Conservation (phyloP, 1,140 invertebrate species). For the Goniozus legneri region DNA sequence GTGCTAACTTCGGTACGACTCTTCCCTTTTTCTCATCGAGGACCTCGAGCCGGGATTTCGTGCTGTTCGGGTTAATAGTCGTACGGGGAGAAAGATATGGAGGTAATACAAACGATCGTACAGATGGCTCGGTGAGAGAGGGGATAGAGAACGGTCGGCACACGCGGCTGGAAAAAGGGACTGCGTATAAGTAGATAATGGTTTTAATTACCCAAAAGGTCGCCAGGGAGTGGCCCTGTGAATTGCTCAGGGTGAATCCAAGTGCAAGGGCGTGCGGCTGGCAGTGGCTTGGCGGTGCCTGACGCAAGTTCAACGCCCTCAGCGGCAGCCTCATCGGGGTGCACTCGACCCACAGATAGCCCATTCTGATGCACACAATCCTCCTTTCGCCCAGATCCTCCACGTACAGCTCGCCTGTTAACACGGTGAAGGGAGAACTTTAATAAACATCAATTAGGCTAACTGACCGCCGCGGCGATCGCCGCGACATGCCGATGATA, state of each 20-base stretch:
- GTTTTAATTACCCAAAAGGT: constrained; percentile 50
- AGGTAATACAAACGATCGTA: too few relatives aligned
- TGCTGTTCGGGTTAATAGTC: too few relatives aligned
- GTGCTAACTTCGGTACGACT: too few relatives aligned
- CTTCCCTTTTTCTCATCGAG: too few relatives aligned
- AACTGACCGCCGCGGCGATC: too few relatives aligned
- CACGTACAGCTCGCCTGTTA: constrained; percentile 54
- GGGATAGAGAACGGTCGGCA: too few relatives aligned
- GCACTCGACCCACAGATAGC: constrained; percentile 50
- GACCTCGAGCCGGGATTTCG: too few relatives aligned
- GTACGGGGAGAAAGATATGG: too few relatives aligned
- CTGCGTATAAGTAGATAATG: too few relatives aligned
- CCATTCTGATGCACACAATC: constrained; percentile 50
- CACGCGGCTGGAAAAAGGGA: too few relatives aligned
- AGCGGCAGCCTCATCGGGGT: constrained; percentile 49
- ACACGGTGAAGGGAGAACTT: constrained; percentile 16
- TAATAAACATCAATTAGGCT: neutral
- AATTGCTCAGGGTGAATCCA: constrained; percentile 48
- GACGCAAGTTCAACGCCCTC: constrained; percentile 53
- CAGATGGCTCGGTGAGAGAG: too few relatives aligned
- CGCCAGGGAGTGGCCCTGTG: constrained; percentile 39
- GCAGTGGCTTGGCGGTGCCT: constrained; percentile 44
- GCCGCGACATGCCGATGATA: too few relatives aligned
- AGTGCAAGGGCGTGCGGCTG: constrained; percentile 46
- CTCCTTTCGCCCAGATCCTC: constrained; percentile 45